A percentile compares a stretch with the other conserved stretches of the same genome.
Evolutionary conservation across 2,888 invertebrate species (phyloP).

Genomic region (Tipula lateralis): DNA sequence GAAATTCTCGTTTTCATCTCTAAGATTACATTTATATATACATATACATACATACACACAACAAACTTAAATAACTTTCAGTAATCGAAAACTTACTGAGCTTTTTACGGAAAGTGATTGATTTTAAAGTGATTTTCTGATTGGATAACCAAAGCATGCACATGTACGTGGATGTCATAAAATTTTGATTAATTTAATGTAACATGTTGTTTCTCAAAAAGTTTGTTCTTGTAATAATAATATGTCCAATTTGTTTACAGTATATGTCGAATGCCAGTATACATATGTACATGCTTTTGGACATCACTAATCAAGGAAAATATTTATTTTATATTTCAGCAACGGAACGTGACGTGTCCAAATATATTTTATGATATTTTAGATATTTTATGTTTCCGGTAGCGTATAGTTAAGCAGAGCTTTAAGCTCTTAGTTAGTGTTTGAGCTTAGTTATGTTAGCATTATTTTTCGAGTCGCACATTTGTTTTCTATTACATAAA

Average conservation of each 20-base stretch:
- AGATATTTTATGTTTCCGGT: too few species aligned
- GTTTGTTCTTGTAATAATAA: not conserved
- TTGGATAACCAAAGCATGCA: not conserved
- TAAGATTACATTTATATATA: not conserved
- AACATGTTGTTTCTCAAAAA: too few species aligned
- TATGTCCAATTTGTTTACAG: not conserved
- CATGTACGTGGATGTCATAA: not conserved
- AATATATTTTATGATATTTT: too few species aligned
- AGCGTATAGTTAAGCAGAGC: too few species aligned
- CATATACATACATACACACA: too few species aligned
- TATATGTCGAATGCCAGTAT: not conserved
- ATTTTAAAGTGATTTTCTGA: conserved; percentile 19
- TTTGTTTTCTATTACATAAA: too few species aligned
- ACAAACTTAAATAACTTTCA: not conserved
- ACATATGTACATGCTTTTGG: not conserved
- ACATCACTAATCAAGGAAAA: not conserved
- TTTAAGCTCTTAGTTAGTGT: too few species aligned
- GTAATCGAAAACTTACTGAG: not conserved
- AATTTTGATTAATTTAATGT: not conserved
- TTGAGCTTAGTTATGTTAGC: too few species aligned
- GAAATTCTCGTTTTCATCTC: not conserved
- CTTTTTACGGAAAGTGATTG: not conserved
- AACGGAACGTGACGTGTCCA: too few species aligned
- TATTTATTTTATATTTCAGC: not conserved
- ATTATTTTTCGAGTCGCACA: too few species aligned